Percentiles rank a stretch among this genome's conserved stretches.
These are phyloP conservation scores for Oophaga sylvatica DNA, from an alignment of 2,797 vertebrate genomes.

Conservation along the genomic window DNA sequence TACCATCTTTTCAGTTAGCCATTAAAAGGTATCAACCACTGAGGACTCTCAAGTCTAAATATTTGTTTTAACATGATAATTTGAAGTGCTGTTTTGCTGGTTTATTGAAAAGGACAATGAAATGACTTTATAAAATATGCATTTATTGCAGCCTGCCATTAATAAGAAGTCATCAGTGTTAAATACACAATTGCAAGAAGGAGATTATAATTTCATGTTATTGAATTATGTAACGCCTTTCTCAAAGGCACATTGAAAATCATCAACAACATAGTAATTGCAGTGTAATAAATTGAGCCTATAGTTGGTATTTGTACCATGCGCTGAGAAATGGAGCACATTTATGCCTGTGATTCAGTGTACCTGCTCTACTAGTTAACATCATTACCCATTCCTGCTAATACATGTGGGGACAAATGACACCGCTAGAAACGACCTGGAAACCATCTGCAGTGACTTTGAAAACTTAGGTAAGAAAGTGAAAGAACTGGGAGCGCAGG, in stretches of 20 bases:
- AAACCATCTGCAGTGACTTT: no score
- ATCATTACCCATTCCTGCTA: no score
- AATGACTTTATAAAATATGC: neutral
- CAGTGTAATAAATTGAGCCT: neutral
- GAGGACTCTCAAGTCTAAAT: no score
- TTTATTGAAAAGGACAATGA: neutral
- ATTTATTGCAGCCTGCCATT: neutral
- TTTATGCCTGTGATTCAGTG: neutral
- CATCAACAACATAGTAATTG: neutral
- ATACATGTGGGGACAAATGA: no score
- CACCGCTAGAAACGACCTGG: no score
- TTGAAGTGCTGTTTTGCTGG: neutral
- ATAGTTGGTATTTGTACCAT: neutral
- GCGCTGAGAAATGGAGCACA: neutral
- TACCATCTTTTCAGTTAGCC: no score
- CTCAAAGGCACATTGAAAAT: slow-evolving; percentile 27
- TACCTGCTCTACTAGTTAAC: neutral
- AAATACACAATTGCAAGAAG: neutral
- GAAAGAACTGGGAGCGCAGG: no score
- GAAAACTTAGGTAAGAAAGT: no score
- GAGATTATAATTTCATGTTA: neutral
- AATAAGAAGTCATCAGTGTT: neutral
- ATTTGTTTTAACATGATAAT: neutral
- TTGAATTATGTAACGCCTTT: neutral
- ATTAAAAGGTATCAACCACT: no score